Evolutionary conservation across 2,888 invertebrate genomes (phyloP).

Genomic region (Ischnus inquisitorius): DNA sequence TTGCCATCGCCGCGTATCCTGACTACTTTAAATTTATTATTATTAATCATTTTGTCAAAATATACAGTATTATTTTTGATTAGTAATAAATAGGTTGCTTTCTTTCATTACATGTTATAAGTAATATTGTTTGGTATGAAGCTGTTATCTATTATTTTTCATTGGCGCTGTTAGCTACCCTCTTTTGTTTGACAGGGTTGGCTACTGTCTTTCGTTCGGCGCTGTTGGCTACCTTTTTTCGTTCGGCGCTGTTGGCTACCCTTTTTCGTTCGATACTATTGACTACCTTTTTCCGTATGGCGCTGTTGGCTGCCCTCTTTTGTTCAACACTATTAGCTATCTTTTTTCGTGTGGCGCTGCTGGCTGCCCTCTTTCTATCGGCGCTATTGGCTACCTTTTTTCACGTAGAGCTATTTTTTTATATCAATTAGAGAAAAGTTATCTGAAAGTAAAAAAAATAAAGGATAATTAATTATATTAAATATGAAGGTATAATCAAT

Average conservation of each 20-base stretch:
- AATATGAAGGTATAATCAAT: no score
- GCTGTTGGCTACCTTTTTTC: background rate
- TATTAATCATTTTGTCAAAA: background rate
- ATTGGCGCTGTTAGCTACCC: background rate
- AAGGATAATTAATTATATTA: no score
- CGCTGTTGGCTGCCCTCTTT: background rate
- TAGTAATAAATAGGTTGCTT: background rate
- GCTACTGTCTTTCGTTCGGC: background rate
- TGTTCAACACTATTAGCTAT: no score
- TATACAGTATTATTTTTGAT: no score
- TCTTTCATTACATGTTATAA: background rate
- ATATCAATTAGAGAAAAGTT: no score
- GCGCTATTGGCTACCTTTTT: no score
- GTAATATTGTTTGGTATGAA: background rate
- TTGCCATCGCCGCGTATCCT: slow-evolving; percentile 40
- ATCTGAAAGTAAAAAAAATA: no score
- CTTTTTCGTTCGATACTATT: background rate
- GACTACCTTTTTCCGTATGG: background rate
- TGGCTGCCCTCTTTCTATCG: no score
- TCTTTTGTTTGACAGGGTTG: background rate
- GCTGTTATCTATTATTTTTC: background rate
- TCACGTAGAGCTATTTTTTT: no score
- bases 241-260: background rate
- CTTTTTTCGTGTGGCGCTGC: no score
- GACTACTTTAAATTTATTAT: slow-evolving; percentile 15